Base-by-base conservation (phyloP, 2,797 vertebrate genomes). In the Sebastes cheni region DNA sequence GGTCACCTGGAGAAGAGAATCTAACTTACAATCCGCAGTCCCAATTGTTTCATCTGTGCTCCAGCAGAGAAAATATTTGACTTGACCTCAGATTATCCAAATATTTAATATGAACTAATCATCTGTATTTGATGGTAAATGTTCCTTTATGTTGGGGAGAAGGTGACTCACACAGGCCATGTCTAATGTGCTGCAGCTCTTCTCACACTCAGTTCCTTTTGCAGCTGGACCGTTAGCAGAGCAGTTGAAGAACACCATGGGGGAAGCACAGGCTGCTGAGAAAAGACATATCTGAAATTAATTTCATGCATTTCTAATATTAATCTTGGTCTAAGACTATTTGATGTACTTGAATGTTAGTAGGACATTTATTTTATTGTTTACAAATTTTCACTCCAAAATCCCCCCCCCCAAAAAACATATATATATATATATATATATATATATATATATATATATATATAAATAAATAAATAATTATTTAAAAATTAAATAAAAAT, bases 221-320 rank as follows among this genome's bases (percentile, higher is more conserved):
- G 80, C 71, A 58, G 89, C 94, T 1, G 78, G 86, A 0, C 92
- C 82, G 72, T 50, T 25, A 1, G 91, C 93, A 70, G 75, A 90
- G 74, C 97, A 98, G 90, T 98, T 91, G 18, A 97, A 93, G 87
- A 94, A 96, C 75, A 95, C 86, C 96, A 96, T 96, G 20, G 97
- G 97, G 22, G 91, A 52, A 36, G 23, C 0, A 50, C 97, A 98
- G 8, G 67, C 95, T 95, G 80, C 50, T 92, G 81, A 10, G 64
- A 83, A 30, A 55, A 76, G 16, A 66, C 18, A 72, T 2, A 2
- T 29, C 4, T 13, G 22, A 27, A 62, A 80, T 75, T 12, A 76
- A 12, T 54, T 59, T 6, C 2, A 18, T 67, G 20, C 9, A 9
- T 60, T 14, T 61, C 1, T 52, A 9, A 52, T n/a, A n/a, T n/a